These are phyloP conservation scores for Laupala kohalensis DNA, from an alignment of 1,140 invertebrate genomes.

Conservation along the genomic window DNA sequence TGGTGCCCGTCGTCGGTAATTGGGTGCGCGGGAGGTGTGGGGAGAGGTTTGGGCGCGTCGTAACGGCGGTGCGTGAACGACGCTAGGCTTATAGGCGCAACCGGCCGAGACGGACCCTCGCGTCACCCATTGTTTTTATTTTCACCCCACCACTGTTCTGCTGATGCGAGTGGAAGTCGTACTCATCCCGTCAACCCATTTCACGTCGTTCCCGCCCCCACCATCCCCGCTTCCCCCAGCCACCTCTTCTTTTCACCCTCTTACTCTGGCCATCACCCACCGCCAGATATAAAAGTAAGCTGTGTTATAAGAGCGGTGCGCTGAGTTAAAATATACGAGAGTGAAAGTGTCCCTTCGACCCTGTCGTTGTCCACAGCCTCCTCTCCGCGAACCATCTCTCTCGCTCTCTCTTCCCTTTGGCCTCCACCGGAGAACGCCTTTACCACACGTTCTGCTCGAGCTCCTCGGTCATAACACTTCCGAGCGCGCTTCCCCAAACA, in stretches of 20 bases:
- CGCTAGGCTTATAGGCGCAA: background rate
- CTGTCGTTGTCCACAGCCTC: background rate
- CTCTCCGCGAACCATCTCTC: background rate
- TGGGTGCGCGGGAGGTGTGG: background rate
- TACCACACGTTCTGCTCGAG: too few relatives aligned
- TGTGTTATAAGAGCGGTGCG: background rate
- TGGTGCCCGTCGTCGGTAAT: background rate
- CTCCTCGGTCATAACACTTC: background rate
- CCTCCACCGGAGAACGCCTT: background rate
- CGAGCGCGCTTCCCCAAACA: background rate
- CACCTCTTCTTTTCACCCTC: background rate
- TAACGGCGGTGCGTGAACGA: background rate
- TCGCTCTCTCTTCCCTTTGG: background rate
- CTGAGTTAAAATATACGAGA: background rate
- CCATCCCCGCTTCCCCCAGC: too few relatives aligned
- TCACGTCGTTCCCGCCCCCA: too few relatives aligned
- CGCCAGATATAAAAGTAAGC: background rate
- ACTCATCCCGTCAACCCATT: background rate
- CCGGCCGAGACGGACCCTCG: background rate
- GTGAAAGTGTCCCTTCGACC: background rate
- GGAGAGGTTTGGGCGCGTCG: background rate
- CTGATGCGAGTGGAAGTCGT: background rate
- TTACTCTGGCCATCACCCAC: background rate
- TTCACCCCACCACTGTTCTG: background rate
- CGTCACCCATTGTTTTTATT: background rate